These are phyloP conservation scores for Xylocampa areola DNA, from an alignment of 2,888 invertebrate genomes.

Conservation along the genomic window DNA sequence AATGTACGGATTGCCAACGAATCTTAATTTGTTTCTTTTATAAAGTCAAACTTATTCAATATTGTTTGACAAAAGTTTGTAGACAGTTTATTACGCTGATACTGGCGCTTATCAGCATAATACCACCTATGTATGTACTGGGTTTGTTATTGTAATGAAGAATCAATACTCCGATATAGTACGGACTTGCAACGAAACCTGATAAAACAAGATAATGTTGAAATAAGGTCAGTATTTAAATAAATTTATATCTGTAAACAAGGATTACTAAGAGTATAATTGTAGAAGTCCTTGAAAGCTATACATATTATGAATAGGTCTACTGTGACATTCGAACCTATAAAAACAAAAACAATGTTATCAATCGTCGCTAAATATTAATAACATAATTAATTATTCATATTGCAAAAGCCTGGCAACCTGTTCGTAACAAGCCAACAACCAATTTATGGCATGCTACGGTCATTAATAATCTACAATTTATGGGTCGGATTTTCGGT, in stretches of 20 bases:
- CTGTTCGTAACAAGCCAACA: slow-evolving; percentile 23
- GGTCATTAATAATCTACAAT: slow-evolving; percentile 36
- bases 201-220: slow-evolving; percentile 15
- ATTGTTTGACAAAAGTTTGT: slow-evolving; percentile 15
- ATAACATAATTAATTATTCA: slow-evolving; percentile 31
- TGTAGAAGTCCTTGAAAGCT: too few relatives aligned
- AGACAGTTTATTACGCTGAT: background rate
- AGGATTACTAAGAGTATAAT: too few relatives aligned
- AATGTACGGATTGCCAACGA: slow-evolving; percentile 19
- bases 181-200: slow-evolving; percentile 2
- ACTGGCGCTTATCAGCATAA: slow-evolving; percentile 14
- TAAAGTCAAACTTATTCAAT: slow-evolving; percentile 15
- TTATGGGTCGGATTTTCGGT: slow-evolving; percentile 29
- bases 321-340: slow-evolving; percentile 2
- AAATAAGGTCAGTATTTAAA: slow-evolving; percentile 1
- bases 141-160: slow-evolving; percentile 23
- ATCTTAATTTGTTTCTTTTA: slow-evolving; percentile 14
- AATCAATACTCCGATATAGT: slow-evolving; percentile 4
- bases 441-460: slow-evolving; percentile 40
- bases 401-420: slow-evolving; percentile 9
- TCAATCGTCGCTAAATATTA: slow-evolving; percentile 5
- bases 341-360: background rate
- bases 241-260: background rate
- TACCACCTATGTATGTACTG: slow-evolving; percentile 10
- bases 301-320: background rate